Conservation (phyloP, 2,113 vertebrate genomes). For the Gymnocephalus cernua region DNA sequence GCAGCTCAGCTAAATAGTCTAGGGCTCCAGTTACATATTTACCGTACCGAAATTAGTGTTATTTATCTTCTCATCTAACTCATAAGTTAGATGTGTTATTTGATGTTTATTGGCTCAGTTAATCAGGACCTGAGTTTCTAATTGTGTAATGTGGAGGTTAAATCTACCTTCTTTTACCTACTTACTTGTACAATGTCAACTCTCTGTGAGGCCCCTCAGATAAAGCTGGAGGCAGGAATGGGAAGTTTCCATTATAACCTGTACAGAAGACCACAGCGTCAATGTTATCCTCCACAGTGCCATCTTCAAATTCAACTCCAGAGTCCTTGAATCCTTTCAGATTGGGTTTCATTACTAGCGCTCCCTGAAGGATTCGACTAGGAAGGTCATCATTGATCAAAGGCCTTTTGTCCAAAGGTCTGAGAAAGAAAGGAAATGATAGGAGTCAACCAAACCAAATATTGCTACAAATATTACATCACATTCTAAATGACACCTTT, state of each 20-base stretch:
- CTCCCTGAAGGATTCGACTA: constrained; percentile 88
- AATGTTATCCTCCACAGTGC: constrained; percentile 87
- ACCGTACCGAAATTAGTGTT: too few species aligned
- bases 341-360: constrained; percentile 86
- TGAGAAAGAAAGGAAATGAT: constrained; percentile 49
- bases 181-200: constrained; percentile 86
- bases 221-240: constrained; percentile 85
- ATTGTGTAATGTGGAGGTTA: background rate
- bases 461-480: background rate
- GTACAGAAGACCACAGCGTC: constrained; percentile 92
- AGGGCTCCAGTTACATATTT: too few species aligned
- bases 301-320: constrained; percentile 88
- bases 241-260: constrained; percentile 87
- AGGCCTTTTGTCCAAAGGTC: constrained; percentile 77
- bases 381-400: constrained; percentile 90
- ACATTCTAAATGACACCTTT: background rate
- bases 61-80: background rate
- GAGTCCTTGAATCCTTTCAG: constrained; percentile 86
- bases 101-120: too few species aligned
- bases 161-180: background rate
- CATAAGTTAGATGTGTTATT: too few species aligned
- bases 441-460: background rate
- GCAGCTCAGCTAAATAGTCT: too few species aligned
- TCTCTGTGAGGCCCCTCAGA: constrained; percentile 81
- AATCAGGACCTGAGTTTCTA: background rate